A percentile compares a stretch with the other conserved stretches of the same genome.
These are phyloP conservation scores for Dasysyrphus albostriatus DNA, from an alignment of 2,888 invertebrate species.

Conservation along the genomic window DNA sequence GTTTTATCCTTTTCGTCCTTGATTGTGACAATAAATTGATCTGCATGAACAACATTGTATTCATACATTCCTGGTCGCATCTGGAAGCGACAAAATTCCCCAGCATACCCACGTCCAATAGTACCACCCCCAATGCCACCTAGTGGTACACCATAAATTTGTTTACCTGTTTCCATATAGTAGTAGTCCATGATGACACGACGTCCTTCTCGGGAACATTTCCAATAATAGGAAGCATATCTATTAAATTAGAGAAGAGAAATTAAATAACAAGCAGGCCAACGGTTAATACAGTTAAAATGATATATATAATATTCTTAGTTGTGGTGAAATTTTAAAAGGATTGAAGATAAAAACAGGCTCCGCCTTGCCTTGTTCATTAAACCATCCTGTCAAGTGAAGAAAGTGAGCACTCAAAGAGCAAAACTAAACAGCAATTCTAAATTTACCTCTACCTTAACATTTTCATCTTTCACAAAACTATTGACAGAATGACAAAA, in stretches of 20 bases:
- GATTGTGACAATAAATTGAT: conserved; percentile 96
- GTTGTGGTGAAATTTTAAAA: neutral
- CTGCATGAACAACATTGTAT: conserved; percentile 91
- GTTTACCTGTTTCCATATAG: conserved; percentile 88
- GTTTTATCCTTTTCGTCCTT: conserved; percentile 88
- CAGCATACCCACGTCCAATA: conserved; percentile 95
- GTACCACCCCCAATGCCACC: conserved; percentile 90
- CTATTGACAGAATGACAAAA: conserved; percentile 6
- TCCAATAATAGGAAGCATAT: conserved; percentile 89
- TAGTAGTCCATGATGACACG: conserved; percentile 92
- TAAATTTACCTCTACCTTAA: neutral
- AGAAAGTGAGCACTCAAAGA: conserved; percentile 54
- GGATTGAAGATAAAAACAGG: conserved; percentile 40
- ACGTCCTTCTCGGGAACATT: conserved; percentile 87
- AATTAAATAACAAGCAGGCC: conserved; percentile 7
- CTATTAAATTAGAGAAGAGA: conserved; percentile 83
- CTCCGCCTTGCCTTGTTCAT: neutral
- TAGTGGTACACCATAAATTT: conserved; percentile 95
- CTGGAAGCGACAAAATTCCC: conserved; percentile 96
- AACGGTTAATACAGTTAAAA: conserved; percentile 30
- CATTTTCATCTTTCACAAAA: conserved; percentile 6
- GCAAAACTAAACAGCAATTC: conserved; percentile 28
- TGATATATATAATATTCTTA: conserved; percentile 5
- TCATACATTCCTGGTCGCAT: conserved; percentile 95
- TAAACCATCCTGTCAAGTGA: conserved; percentile 29